Conservation (phyloP, 2,113 vertebrate genomes). For the Cnemophilus loriae region DNA sequence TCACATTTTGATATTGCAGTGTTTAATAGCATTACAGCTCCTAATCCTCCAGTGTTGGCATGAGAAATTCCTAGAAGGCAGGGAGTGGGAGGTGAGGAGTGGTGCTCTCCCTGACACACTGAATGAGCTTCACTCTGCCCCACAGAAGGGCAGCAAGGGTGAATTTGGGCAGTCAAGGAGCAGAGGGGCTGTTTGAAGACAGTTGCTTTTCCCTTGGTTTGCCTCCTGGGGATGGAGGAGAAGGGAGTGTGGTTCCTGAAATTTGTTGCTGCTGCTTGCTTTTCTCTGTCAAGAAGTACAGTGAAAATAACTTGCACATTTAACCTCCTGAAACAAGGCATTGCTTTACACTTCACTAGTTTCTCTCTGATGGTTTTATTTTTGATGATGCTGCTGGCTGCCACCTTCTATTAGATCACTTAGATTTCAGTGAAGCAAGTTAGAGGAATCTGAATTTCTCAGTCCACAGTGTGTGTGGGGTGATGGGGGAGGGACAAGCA, state of each 20-base stretch:
- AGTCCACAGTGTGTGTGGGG: fast-evolving
- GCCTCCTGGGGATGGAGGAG: not conserved
- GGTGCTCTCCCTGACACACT: not conserved
- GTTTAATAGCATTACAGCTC: slow-evolving; percentile 24
- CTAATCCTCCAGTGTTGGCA: not conserved
- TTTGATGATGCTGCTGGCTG: not conserved
- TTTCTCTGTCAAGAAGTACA: not conserved
- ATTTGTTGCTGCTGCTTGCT: not conserved
- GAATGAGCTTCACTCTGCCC: not conserved
- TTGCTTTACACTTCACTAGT: not conserved
- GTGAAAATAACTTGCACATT: not conserved
- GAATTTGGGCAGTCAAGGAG: not conserved
- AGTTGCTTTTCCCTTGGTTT: not conserved
- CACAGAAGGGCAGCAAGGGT: fast-evolving
- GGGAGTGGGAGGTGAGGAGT: not conserved
- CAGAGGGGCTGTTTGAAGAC: not conserved
- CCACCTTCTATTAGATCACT: not conserved
- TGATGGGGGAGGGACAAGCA: not conserved
- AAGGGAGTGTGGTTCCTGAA: not conserved
- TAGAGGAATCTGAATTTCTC: not conserved
- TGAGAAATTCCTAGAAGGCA: slow-evolving; percentile 59
- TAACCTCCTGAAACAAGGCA: not conserved
- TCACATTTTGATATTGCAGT: not conserved
- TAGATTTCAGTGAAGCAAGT: not conserved
- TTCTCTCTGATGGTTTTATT: not conserved